phyloP scores from a whole-genome alignment of 2,113 vertebrate species.

The Rutilus rutilus region DNA sequence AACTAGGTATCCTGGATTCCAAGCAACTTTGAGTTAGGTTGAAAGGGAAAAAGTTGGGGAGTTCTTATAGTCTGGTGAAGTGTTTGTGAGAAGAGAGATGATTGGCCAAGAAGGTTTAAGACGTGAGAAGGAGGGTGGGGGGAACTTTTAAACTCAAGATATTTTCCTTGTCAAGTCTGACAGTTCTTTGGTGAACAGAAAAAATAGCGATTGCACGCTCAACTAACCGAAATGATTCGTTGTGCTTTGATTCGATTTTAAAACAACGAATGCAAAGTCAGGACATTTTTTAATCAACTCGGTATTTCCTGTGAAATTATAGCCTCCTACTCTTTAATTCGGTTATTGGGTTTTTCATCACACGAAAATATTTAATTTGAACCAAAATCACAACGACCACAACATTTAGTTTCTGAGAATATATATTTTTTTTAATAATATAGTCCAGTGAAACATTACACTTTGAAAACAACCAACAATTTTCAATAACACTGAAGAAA shows the following conservation, averaged over 20 bases:
- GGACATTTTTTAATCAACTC: neutral
- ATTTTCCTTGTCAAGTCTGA: conserved; percentile 27
- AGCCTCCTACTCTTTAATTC: neutral
- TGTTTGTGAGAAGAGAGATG: conserved; percentile 83
- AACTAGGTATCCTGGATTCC: conserved; percentile 31
- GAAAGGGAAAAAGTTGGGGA: conserved; percentile 69
- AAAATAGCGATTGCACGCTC: neutral
- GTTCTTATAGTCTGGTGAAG: conserved; percentile 92
- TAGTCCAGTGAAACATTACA: neutral
- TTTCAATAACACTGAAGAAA: neutral
- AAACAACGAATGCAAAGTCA: neutral
- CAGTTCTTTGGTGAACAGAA: conserved; percentile 1
- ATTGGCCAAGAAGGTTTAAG: conserved; percentile 84
- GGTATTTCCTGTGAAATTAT: neutral
- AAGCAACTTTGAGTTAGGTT: conserved; percentile 70
- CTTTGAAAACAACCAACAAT: no score
- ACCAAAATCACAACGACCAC: neutral
- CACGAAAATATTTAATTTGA: neutral
- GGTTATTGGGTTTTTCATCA: neutral
- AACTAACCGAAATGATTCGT: neutral
- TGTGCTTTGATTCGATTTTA: conserved; percentile 2
- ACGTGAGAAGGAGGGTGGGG: conserved; percentile 85
- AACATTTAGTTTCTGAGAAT: neutral
- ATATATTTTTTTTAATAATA: neutral
- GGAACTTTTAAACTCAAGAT: conserved; percentile 44